phyloP scores from a whole-genome alignment of 2,113 vertebrate genomes.

The Gymnobelideus leadbeateri region DNA sequence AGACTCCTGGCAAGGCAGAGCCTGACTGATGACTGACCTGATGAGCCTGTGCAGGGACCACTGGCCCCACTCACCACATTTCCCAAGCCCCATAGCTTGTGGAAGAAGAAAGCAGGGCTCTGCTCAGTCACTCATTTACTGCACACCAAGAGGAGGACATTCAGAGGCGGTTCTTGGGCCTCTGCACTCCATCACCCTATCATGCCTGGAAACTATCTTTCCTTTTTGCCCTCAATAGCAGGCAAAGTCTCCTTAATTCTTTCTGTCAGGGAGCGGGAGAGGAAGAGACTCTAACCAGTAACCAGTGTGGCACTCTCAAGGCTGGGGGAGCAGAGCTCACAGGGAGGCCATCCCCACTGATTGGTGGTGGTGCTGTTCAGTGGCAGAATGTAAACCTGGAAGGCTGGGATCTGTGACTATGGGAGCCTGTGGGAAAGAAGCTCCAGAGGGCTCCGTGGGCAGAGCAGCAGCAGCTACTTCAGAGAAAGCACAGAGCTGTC shows the following conservation, averaged over 20 bases:
- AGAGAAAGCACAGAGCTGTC: not conserved
- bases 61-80: not conserved
- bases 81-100: not conserved
- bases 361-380: not conserved
- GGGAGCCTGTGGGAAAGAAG: not conserved
- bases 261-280: too few relatives aligned
- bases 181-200: not conserved
- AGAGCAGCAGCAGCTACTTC: not conserved
- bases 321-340: not conserved
- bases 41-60: not conserved
- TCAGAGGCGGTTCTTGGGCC: not conserved
- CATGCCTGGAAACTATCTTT: not conserved
- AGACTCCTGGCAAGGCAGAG: too few relatives aligned
- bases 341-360: not conserved
- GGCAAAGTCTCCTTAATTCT: not conserved
- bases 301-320: not conserved
- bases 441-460: not conserved
- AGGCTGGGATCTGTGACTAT: not conserved
- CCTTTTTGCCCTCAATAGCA: not conserved
- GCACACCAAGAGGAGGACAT: not conserved
- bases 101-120: too few relatives aligned
- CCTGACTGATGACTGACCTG: rapidly evolving
- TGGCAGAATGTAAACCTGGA: not conserved
- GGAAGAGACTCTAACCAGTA: not conserved
- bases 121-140: not conserved